Percentiles rank a stretch among this genome's conserved stretches.
These are phyloP conservation scores for Carcharodon carcharias DNA, from an alignment of 2,797 vertebrate species.

Conservation along the genomic window DNA sequence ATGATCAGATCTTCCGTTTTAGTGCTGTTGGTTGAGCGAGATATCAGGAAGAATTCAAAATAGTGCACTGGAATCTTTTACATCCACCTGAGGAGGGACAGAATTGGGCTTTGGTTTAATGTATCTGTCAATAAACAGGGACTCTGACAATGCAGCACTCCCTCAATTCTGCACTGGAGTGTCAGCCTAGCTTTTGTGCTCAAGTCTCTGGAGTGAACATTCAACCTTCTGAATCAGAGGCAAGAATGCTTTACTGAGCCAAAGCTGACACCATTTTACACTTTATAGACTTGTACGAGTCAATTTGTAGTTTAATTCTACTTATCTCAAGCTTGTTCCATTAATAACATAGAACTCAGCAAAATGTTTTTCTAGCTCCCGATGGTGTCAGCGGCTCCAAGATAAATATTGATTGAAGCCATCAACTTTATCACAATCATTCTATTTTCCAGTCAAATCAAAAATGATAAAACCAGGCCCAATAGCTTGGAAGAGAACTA, in stretches of 20 bases:
- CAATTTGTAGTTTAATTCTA: background rate
- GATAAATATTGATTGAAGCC: background rate
- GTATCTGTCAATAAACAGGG: background rate
- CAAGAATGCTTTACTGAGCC: background rate
- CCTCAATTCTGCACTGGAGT: background rate
- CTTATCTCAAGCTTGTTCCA: too few relatives aligned
- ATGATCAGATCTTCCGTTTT: background rate
- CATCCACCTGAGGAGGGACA: background rate
- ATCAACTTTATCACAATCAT: background rate
- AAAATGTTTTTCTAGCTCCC: background rate
- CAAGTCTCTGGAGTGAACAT: background rate
- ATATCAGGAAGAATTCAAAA: background rate
- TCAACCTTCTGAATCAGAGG: background rate
- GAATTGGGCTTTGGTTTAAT: background rate
- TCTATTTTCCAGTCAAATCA: background rate
- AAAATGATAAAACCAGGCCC: background rate
- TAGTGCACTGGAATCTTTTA: background rate
- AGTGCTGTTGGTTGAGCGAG: background rate
- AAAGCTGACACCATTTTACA: background rate
- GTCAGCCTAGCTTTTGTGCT: background rate
- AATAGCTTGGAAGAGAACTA: conserved; percentile 2
- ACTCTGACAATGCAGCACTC: too few relatives aligned
- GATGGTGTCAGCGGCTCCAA: background rate
- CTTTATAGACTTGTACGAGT: background rate
- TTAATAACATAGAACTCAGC: background rate